phyloP scores from a whole-genome alignment of 1,140 invertebrate species.

The Atta cephalotes region DNA sequence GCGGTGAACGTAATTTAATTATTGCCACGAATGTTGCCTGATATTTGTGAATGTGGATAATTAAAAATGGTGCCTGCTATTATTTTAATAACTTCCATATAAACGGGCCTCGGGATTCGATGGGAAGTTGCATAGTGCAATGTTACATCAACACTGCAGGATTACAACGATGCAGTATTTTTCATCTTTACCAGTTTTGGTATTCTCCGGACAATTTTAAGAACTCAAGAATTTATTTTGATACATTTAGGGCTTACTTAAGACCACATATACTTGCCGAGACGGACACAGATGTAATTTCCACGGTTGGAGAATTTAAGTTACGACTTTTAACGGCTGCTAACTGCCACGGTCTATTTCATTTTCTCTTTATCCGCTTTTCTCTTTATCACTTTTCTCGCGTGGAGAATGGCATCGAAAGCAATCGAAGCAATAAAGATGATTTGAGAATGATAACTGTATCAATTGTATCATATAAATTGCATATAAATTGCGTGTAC shows the following conservation, averaged over 20 bases:
- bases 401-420: neutral
- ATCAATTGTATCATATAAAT: no score
- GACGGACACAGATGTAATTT: conserved; percentile 23
- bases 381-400: neutral
- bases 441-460: conserved; percentile 1
- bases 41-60: conserved; percentile 41
- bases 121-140: neutral
- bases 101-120: neutral
- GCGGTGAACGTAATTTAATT: conserved; percentile 46
- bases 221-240: conserved; percentile 26
- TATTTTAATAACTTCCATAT: conserved; percentile 41
- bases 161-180: neutral
- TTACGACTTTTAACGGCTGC: conserved; percentile 20
- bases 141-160: neutral
- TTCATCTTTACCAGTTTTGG: neutral
- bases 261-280: neutral
- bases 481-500: no score
- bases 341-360: conserved; percentile 16
- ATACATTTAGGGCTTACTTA: conserved; percentile 17
- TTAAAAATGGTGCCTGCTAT: conserved; percentile 47
- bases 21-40: conserved; percentile 8
- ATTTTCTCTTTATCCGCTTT: neutral
- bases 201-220: conserved; percentile 3
- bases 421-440: conserved; percentile 21
- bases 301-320: conserved; percentile 27